Percentiles rank a stretch among this genome's conserved stretches.
These are phyloP conservation scores for Gila robusta DNA, from an alignment of 2,797 vertebrate species.

Conservation along the genomic window DNA sequence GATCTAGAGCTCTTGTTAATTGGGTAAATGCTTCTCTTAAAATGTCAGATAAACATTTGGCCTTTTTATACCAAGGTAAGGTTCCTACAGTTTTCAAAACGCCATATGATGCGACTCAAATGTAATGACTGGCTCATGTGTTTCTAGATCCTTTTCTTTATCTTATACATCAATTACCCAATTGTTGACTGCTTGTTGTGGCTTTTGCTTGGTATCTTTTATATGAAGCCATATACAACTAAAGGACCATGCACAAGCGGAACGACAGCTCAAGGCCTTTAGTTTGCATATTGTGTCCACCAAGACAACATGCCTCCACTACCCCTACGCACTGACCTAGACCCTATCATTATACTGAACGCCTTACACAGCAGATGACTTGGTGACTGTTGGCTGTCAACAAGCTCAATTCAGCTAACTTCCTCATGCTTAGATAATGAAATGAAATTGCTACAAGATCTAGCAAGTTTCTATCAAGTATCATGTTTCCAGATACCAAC, in stretches of 20 bases:
- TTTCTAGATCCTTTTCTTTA: neutral
- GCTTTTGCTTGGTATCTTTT: neutral
- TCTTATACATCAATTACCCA: neutral
- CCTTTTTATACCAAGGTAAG: neutral
- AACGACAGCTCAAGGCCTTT: neutral
- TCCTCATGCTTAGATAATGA: neutral
- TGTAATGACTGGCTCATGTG: neutral
- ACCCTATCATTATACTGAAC: constrained; percentile 56
- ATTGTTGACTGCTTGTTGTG: neutral
- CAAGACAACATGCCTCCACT: constrained; percentile 41
- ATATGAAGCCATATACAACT: neutral
- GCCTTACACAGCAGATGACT: constrained; percentile 31
- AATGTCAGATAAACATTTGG: neutral
- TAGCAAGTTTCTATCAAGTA: neutral
- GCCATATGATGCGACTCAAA: neutral
- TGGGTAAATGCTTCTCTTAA: neutral
- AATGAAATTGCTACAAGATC: neutral
- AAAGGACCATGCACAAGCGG: neutral
- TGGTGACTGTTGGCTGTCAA: constrained; percentile 39
- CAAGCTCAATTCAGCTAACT: neutral
- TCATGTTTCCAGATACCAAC: neutral
- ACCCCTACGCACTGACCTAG: constrained; percentile 36
- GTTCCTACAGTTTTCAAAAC: neutral
- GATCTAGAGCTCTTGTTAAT: neutral
- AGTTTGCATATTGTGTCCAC: constrained; percentile 32